Evolutionary conservation across 2,888 invertebrate genomes (phyloP), one percentile per base, ranked within the genome.

Genomic region (Scaptomyza tumidula): DNA sequence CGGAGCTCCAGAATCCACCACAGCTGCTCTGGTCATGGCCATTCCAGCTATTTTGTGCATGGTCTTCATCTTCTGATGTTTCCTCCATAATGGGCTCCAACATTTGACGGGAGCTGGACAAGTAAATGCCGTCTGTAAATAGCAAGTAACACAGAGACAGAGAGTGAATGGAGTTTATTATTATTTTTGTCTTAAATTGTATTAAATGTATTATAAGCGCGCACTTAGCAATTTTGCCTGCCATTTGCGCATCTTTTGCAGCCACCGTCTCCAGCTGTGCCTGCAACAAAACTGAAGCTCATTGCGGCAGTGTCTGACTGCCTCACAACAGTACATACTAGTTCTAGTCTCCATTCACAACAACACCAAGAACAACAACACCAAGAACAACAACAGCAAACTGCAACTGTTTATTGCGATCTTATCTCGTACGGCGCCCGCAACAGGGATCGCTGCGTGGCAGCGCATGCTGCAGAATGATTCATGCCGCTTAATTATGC

Each of bases 31-130:
- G 88, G 33, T 91, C 91, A 54, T 86, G 90, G 43, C 90, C 90
- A 46, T 87, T 89, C 91, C 91, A 92, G 37, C 89, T 90, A 65
- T 89, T 89, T 41, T 89, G 89, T 24, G 86, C 84, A 49, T 85
- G 90, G 66, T 92, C 92, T 78, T 92, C 92, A 78, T 97, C 97
- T 93, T 97, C 97, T 80, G 96, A 96, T 16, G 97, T 97, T 92
- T 97, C 97, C 92, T 97, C 97, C 88, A 96, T 94, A 91, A 97
- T 97, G 29, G 97, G 97, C 92, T 97, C 97, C 93, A 97, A 93
- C 88, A 92, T 91, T 86, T 91, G 92, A 1, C 92, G 89, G 33
- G 92, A 92, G 52, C 81, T 90, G 53, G 92, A 91, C 65, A 92
- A 71, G 67, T 89, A 92, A 64, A 89, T 84, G 68, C 90, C 91